Evolutionary conservation across 1,140 invertebrate species (phyloP).

Genomic region (Drosophila melanica): DNA sequence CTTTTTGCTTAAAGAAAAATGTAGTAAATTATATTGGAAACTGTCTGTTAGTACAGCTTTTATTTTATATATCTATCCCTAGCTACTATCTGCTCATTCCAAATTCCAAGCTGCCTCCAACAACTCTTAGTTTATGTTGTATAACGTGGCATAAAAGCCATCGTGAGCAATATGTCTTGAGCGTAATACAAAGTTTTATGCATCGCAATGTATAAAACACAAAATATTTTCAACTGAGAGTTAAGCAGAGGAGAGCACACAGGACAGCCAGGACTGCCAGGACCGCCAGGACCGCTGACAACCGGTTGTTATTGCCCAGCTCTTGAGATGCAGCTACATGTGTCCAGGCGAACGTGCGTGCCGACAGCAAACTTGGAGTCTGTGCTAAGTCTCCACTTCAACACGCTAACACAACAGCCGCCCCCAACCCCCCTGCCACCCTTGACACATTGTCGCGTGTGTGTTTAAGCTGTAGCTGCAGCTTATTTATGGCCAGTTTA

Average conservation of each 20-base stretch:
- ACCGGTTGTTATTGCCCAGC: conserved; percentile 23
- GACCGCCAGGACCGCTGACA: conserved; percentile 10
- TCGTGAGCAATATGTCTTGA: conserved; percentile 16
- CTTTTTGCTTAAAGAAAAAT: too few relatives aligned
- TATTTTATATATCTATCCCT: too few relatives aligned
- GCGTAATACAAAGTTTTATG: conserved; percentile 65
- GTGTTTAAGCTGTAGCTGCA: conserved; percentile 32
- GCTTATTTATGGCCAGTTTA: conserved; percentile 80
- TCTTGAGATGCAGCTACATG: conserved; percentile 25
- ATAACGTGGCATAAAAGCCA: not conserved
- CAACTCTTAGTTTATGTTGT: not conserved
- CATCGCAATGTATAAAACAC: conserved; percentile 71
- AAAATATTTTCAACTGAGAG: conserved; percentile 58
- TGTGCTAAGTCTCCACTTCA: conserved; percentile 2
- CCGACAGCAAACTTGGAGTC: conserved; percentile 13
- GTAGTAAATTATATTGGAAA: too few relatives aligned
- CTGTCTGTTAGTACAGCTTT: too few relatives aligned
- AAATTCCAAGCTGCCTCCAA: not conserved
- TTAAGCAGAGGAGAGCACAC: conserved; percentile 24
- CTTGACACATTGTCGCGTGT: conserved; percentile 18
- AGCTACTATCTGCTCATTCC: too few relatives aligned
- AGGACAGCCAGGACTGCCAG: not conserved
- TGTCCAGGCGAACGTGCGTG: conserved; percentile 40
- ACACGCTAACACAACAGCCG: not conserved
- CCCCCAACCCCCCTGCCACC: not conserved